A percentile compares a stretch with the other conserved stretches of the same genome.
Conservation (phyloP, 2,888 invertebrate species). For the Ennomos erosarius region DNA sequence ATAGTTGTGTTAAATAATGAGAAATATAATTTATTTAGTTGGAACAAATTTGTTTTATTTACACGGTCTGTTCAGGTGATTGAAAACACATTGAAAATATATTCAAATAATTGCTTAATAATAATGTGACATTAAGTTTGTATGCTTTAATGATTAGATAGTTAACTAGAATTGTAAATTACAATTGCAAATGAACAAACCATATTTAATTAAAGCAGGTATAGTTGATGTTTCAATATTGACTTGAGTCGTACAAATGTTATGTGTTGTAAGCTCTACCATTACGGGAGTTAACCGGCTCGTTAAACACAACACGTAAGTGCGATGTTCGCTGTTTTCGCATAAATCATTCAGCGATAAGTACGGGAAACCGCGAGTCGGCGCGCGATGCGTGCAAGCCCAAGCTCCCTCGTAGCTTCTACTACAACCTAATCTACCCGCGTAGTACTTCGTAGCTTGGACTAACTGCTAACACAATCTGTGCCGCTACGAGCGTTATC, state of each 20-base stretch:
- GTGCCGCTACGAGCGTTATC: conserved; percentile 62
- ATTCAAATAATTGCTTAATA: background rate
- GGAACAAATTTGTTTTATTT: conserved; percentile 61
- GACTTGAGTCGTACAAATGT: conserved; percentile 29
- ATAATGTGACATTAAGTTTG: conserved; percentile 5
- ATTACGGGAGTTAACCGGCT: conserved; percentile 39
- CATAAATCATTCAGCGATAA: conserved; percentile 69
- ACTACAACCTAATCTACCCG: conserved; percentile 14
- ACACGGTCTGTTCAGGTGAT: conserved; percentile 12
- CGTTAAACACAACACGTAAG: conserved; percentile 40
- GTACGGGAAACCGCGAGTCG: conserved; percentile 42
- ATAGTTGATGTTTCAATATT: conserved; percentile 28
- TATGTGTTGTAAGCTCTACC: conserved; percentile 20
- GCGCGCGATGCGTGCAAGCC: conserved; percentile 39
- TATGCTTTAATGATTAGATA: conserved; percentile 1
- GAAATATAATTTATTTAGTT: conserved; percentile 70
- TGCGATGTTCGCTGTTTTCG: conserved; percentile 55
- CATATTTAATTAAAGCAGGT: conserved; percentile 14
- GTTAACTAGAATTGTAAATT: conserved; percentile 29
- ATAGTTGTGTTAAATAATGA: conserved; percentile 61
- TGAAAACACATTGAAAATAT: background rate
- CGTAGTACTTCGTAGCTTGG: conserved; percentile 27
- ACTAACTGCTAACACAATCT: conserved; percentile 29
- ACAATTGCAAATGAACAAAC: conserved; percentile 22
- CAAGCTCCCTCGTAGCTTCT: conserved; percentile 35